Base-by-base conservation (phyloP, 2,888 invertebrate genomes). In the Plusia festucae region DNA sequence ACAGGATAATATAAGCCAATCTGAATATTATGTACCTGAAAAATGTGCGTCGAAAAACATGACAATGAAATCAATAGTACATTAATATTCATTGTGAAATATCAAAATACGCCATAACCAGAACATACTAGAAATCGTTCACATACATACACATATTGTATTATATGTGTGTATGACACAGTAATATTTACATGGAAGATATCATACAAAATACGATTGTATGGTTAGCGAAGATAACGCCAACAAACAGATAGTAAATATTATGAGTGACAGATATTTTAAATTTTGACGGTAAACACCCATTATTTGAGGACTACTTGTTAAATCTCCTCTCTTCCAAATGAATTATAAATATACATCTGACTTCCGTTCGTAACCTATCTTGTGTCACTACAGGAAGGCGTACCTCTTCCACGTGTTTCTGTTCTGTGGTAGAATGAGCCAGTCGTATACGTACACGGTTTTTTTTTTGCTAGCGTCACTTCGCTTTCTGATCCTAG, bases 151-250 rank as follows among this genome's bases (percentile, higher is more conserved):
- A 20, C 56, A 51, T 53, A 59, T 53, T 57, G 56, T 72, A 66
- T 16, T 49, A 66, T 8, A 30, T 18, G 46, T 53, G 65, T 27
- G 13, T 30, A 30, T 3, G 16, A 27, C 52, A 16, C 20, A 56
- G 44, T 40, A 60, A 61, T 66, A 71, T 73, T 73, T 76, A 61
- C 61, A 62, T 72, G 56, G n/a, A 71, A 73, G 62, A 62, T 72
- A 76, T 51, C 52, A 55, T 58, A 32, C 44, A 32, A 76, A 76
- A 61, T 61, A 53, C 59, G 27, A 58, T 56, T 53, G 68, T 54
- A 59, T 32, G 34, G 58, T 53, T 30, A 32, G 30, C 3, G 15
- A 46, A 60, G 75, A 76, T 78, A 76, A 70, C 20, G 52, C n/a
- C 52, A 53, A 30, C 60, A 59, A 60, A 69, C 46, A 73, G 70